Conservation (phyloP, 2,888 invertebrate genomes). For the Stenchaetothrips biformis region DNA sequence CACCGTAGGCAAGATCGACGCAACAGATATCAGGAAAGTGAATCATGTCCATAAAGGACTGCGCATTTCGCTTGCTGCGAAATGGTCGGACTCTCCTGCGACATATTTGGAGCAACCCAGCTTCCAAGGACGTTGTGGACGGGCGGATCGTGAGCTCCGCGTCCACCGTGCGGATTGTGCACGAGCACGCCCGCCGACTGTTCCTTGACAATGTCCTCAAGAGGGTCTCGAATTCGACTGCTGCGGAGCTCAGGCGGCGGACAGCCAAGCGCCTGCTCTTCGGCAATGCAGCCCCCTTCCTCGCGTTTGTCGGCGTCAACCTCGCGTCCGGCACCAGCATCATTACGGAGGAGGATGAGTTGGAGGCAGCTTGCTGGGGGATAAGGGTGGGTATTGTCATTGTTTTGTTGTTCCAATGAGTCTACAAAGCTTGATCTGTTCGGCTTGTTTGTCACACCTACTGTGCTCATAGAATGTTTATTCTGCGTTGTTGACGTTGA, state of each 20-base stretch:
- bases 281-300: constrained; percentile 68
- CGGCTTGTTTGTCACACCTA: neutral
- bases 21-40: neutral
- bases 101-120: constrained; percentile 42
- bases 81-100: constrained; percentile 57
- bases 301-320: constrained; percentile 68
- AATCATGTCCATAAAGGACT: constrained; percentile 11
- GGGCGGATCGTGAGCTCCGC: constrained; percentile 34
- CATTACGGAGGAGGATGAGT: constrained; percentile 68
- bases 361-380: constrained; percentile 73
- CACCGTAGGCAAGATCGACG: neutral
- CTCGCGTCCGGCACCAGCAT: constrained; percentile 68
- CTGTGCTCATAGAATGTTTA: neutral
- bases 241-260: constrained; percentile 57
- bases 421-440: too few relatives aligned
- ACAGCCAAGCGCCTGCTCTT: constrained; percentile 60
- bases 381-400: constrained; percentile 55
- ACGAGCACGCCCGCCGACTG: constrained; percentile 55
- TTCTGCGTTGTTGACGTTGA: constrained; percentile 36
- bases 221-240: constrained; percentile 61
- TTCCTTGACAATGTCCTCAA: constrained; percentile 66
- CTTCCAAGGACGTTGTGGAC: constrained; percentile 35
- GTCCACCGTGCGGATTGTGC: constrained; percentile 42
- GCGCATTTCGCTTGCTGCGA: constrained; percentile 50
- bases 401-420: constrained; percentile 20